Evolutionary conservation across 2,888 invertebrate species (phyloP).

Genomic region (Orchestes rusci): DNA sequence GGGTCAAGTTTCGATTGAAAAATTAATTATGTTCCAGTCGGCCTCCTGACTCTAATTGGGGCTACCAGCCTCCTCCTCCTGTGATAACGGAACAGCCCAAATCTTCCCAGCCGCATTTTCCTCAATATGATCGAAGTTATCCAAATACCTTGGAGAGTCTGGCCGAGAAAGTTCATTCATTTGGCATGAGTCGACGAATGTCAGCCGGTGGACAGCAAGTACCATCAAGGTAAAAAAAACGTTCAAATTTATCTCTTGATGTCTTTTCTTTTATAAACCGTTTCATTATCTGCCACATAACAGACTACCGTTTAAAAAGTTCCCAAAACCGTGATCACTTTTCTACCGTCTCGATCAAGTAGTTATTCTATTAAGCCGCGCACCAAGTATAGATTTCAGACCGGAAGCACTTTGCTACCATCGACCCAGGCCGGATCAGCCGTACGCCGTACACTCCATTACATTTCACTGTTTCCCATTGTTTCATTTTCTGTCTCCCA

Average conservation of each 20-base stretch:
- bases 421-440: too few species aligned
- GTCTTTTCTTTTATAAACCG: neutral
- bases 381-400: too few species aligned
- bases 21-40: constrained; percentile 47
- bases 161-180: constrained; percentile 88
- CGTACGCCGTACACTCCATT: too few species aligned
- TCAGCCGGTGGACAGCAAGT: constrained; percentile 58
- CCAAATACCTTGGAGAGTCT: constrained; percentile 86
- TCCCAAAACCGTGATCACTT: too few species aligned
- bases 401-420: too few species aligned
- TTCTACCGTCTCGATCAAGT: too few species aligned
- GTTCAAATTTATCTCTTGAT: neutral
- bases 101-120: constrained; percentile 70
- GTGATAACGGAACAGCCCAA: constrained; percentile 90
- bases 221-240: constrained; percentile 36
- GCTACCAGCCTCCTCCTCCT: constrained; percentile 78
- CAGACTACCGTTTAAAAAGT: too few species aligned
- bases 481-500: too few species aligned
- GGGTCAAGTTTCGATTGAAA: too few species aligned
- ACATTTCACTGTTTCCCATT: too few species aligned
- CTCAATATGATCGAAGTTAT: constrained; percentile 79
- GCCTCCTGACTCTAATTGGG: constrained; percentile 55
- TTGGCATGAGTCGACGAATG: constrained; percentile 57
- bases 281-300: too few species aligned
- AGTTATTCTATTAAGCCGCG: too few species aligned